Conservation (phyloP, 2,113 vertebrate species). For the Vidua chalybeata region DNA sequence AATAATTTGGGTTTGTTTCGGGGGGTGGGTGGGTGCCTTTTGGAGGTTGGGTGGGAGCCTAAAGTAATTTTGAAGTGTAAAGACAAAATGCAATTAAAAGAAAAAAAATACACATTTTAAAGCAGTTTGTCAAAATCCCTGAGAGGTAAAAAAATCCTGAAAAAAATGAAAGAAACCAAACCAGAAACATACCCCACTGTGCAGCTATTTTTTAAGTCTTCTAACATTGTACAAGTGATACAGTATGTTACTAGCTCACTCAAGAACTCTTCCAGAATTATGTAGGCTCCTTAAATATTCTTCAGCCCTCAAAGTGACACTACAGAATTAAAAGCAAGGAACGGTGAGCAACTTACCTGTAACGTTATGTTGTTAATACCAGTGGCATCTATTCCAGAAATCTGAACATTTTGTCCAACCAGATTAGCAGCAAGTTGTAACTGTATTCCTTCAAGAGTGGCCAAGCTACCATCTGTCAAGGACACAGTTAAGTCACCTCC, state of each 20-base stretch:
- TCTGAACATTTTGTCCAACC: conserved; percentile 95
- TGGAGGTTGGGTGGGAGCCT: background rate
- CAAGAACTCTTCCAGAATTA: background rate
- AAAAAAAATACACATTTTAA: background rate
- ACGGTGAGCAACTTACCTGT: conserved; percentile 76
- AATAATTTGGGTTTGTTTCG: background rate
- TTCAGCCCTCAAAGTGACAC: background rate
- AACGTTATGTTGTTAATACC: conserved; percentile 97
- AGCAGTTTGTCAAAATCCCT: background rate
- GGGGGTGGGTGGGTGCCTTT: background rate
- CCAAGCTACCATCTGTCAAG: conserved; percentile 89
- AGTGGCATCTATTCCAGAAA: conserved; percentile 92
- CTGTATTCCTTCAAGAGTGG: conserved; percentile 95
- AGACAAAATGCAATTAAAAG: background rate
- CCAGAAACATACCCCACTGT: background rate
- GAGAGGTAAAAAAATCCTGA: background rate
- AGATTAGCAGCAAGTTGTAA: conserved; percentile 91
- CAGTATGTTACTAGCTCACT: background rate
- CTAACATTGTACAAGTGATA: background rate
- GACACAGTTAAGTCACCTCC: conserved; percentile 96
- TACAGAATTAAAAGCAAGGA: background rate
- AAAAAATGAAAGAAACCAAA: background rate
- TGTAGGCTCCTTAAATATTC: fast-evolving
- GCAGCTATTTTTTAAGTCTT: background rate
- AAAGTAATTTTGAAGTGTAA: background rate